A percentile compares a stretch with the other conserved stretches of the same genome.
phyloP scores from a whole-genome alignment of 2,888 invertebrate genomes.

The Dichetophora obliterata region DNA sequence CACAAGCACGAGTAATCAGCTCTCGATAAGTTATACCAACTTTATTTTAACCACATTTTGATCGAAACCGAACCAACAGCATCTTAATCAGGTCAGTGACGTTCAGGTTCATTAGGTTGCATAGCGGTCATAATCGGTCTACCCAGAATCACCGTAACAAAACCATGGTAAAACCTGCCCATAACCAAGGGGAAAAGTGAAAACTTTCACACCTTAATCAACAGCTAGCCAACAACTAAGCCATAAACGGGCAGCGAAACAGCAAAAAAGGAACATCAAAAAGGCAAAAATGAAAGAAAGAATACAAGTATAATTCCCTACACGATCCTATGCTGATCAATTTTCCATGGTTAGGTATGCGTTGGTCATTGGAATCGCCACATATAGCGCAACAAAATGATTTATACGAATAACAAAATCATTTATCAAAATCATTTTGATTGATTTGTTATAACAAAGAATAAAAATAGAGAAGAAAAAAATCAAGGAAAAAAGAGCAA shows the following conservation, averaged over 20 bases:
- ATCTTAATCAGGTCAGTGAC: background rate
- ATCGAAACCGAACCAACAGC: conserved; percentile 7
- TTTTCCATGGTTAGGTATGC: conserved; percentile 23
- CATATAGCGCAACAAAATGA: conserved; percentile 34
- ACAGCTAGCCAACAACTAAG: background rate
- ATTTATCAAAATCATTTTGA: conserved; percentile 68
- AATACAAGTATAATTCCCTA: background rate
- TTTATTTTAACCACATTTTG: background rate
- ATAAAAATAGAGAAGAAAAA: conserved; percentile 49
- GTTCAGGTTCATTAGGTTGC: conserved; percentile 12
- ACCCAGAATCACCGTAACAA: background rate
- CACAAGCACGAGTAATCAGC: conserved; percentile 6
- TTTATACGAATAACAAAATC: conserved; percentile 55
- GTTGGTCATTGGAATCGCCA: background rate
- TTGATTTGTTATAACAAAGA: conserved; percentile 63
- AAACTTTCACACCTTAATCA: conserved; percentile 33
- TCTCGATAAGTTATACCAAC: background rate
- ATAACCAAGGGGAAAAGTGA: conserved; percentile 5
- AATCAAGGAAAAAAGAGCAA: conserved; percentile 41
- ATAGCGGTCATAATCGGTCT: background rate
- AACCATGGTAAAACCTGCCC: background rate
- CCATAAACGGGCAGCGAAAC: background rate
- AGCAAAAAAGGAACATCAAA: background rate
- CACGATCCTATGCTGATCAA: conserved; percentile 5
- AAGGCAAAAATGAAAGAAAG: background rate